phyloP scores from a whole-genome alignment of 2,888 invertebrate genomes.

The Tridacna crocea region DNA sequence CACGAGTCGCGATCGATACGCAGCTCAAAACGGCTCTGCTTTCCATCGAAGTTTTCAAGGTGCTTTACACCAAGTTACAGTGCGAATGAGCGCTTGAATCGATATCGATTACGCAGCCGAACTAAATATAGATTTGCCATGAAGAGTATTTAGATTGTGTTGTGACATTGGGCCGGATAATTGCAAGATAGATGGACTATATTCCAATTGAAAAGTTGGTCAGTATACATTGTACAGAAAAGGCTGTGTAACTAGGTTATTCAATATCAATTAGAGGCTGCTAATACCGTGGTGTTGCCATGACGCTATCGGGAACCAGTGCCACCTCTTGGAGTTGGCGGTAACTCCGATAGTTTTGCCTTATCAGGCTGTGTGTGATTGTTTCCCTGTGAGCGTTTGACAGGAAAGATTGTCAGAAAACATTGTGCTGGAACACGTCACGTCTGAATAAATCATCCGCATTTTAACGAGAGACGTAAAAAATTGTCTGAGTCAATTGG shows the following conservation, averaged over 20 bases:
- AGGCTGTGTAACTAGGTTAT: conserved; percentile 17
- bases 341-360: neutral
- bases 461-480: no score
- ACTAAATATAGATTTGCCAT: conserved; percentile 46
- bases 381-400: conserved; percentile 1
- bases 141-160: conserved; percentile 25
- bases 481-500: no score
- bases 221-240: conserved; percentile 12
- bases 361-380: neutral
- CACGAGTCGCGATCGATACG: conserved; percentile 68
- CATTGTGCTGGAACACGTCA: neutral
- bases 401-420: neutral
- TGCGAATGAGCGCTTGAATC: conserved; percentile 58
- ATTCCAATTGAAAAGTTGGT: conserved; percentile 12
- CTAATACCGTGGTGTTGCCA: conserved; percentile 20
- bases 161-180: conserved; percentile 24
- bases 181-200: conserved; percentile 24
- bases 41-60: conserved; percentile 66
- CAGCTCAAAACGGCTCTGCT: conserved; percentile 54
- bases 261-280: conserved; percentile 24
- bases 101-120: conserved; percentile 54
- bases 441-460: neutral
- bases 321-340: neutral
- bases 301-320: conserved; percentile 19
- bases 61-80: conserved; percentile 64